phyloP scores from a whole-genome alignment of 92 coral and sea anemone genomes.

The Meandrina meandrites region DNA sequence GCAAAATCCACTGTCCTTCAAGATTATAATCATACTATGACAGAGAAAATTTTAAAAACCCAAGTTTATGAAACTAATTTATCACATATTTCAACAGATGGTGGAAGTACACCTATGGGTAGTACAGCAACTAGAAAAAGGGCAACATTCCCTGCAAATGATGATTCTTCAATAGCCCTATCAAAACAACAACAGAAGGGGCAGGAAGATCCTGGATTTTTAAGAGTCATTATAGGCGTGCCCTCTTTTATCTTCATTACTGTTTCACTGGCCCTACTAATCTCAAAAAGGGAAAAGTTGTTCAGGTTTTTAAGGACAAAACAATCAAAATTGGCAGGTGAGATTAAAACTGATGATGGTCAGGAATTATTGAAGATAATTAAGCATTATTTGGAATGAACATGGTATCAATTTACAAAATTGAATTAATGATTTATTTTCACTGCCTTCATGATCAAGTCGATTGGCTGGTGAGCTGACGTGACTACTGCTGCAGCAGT shows the following conservation, averaged over 20 bases:
- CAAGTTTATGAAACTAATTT: neutral
- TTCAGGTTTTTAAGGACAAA: neutral
- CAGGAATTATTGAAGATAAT: neutral
- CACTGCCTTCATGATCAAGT: too few species aligned
- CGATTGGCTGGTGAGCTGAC: too few species aligned
- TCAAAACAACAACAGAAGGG: neutral
- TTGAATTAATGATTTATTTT: too few species aligned
- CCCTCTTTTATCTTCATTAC: neutral
- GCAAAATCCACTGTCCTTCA: neutral
- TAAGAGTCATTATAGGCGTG: neutral
- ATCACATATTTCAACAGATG: neutral
- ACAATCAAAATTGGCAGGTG: neutral
- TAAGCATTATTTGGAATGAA: too few species aligned
- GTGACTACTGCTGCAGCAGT: too few species aligned
- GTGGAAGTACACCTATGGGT: neutral
- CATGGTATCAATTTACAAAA: too few species aligned
- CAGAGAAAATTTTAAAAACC: neutral
- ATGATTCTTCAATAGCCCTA: neutral
- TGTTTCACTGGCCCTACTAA: neutral
- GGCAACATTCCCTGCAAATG: too few species aligned
- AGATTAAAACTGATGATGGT: neutral
- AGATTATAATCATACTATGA: neutral
- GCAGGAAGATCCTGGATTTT: neutral
- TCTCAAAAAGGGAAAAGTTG: neutral
- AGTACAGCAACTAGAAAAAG: neutral